Evolutionary conservation across 1,140 invertebrate genomes (phyloP).

Genomic region (Drosophila athabasca): DNA sequence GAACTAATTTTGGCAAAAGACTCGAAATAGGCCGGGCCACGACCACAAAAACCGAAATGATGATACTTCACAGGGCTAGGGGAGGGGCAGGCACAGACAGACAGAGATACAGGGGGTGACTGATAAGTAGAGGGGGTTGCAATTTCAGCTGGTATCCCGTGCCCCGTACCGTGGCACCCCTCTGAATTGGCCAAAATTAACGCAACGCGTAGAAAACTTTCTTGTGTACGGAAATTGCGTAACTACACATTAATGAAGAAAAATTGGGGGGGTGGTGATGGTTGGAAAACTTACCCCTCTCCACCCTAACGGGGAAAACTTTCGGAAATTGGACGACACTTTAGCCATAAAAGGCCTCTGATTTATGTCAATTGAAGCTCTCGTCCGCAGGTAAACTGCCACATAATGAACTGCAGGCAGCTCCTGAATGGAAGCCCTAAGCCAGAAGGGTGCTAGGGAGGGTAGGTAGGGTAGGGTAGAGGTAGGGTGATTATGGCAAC

Average conservation of each 20-base stretch:
- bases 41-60: slow-evolving; percentile 70
- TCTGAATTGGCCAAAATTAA: slow-evolving; percentile 78
- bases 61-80: slow-evolving; percentile 49
- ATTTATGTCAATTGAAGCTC: slow-evolving; percentile 75
- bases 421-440: not conserved
- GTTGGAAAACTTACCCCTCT: slow-evolving; percentile 27
- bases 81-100: slow-evolving; percentile 7
- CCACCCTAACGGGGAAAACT: slow-evolving; percentile 39
- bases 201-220: slow-evolving; percentile 69
- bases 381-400: slow-evolving; percentile 66
- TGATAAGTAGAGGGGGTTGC: slow-evolving; percentile 17
- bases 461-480: too few relatives aligned
- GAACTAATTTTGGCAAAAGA: slow-evolving; percentile 81
- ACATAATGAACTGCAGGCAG: slow-evolving; percentile 66
- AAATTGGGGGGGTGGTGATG: slow-evolving; percentile 38
- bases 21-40: slow-evolving; percentile 72
- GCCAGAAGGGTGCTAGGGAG: too few relatives aligned
- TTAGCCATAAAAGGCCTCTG: slow-evolving; percentile 72
- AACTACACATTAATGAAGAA: slow-evolving; percentile 81
- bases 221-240: slow-evolving; percentile 70
- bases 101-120: not conserved
- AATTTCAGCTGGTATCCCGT: slow-evolving; percentile 35
- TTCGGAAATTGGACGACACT: slow-evolving; percentile 76
- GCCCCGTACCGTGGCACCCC: not conserved
- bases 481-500: slow-evolving; percentile 35